Evolutionary conservation across 2,113 vertebrate genomes (phyloP), one percentile per base, ranked within the genome.

Genomic region (Rhinoderma darwinii): DNA sequence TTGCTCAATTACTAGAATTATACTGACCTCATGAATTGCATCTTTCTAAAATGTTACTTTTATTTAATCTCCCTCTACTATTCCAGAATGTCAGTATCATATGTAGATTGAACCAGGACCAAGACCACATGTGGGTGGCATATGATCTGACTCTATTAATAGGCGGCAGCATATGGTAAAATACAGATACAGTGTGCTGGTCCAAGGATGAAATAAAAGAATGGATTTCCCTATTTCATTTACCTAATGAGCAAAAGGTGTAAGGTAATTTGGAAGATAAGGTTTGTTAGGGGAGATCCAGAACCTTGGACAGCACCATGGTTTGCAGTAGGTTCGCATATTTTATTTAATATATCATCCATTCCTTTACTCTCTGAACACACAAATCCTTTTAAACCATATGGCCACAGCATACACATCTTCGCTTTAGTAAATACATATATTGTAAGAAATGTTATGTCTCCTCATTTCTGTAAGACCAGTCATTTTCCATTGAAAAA

Each of bases 91-190:
- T 27, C 51, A 44, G 59, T n/a, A 5, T 43, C 20, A 66, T 22
- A 44, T 27, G 56, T n/a, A 44, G 41, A 82, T 82, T 61, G 79
- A 66, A 82, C 25, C 56, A 20, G n/a, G 15, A 25, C 79, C 79
- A 82, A 66, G 59, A 82, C 56, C 59, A 44, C 79, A 82, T 61
- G 56, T 82, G 59, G 79, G 79, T 22, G 79, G 79, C 39, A 63
- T 63, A 44, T 27, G 79, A 82, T 59, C 39, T 61, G 32, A 39
- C 54, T 59, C 79, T 44, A 82, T 43, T 44, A 44, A 63, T 44
- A 63, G 20, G 39, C 56, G 44, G 79, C 37, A 82, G 79, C 59
- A 82, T 82, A 82, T 82, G 79, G 79, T 44, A 82, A 63, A 82
- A 51, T 63, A 63, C 51, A n/a, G 50, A 56, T 51, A 59, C 32